phyloP scores from a whole-genome alignment of 1,140 invertebrate species.

The Drosophila melanogaster region Release_6_plus_ISO1_MT NT_033779.5:17074001-17074500 shows the following conservation, averaged over 20 bases:
- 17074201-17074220: background rate
- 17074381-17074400: slow-evolving; percentile 79
- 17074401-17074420: slow-evolving; percentile 56
- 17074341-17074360: slow-evolving; percentile 65
- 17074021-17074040: no score
- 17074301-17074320: slow-evolving; percentile 26
- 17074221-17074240: slow-evolving; percentile 4
- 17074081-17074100: no score
- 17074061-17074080: no score
- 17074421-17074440: slow-evolving; percentile 79
- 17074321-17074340: slow-evolving; percentile 30
- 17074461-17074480: slow-evolving; percentile 72
- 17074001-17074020: slow-evolving; percentile 6
- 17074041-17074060: no score
- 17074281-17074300: slow-evolving; percentile 68
- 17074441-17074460: slow-evolving; percentile 68
- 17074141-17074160: background rate
- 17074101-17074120: no score
- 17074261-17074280: slow-evolving; percentile 65
- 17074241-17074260: background rate
- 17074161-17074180: no score
- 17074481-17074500: slow-evolving; percentile 48
- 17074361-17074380: slow-evolving; percentile 59
- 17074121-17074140: no score
- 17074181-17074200: background rate